Percentiles rank a stretch among this genome's conserved stretches.
These are phyloP conservation scores for Intellagama lesueurii DNA, from an alignment of 2,797 vertebrate genomes.

Conservation along the genomic window DNA sequence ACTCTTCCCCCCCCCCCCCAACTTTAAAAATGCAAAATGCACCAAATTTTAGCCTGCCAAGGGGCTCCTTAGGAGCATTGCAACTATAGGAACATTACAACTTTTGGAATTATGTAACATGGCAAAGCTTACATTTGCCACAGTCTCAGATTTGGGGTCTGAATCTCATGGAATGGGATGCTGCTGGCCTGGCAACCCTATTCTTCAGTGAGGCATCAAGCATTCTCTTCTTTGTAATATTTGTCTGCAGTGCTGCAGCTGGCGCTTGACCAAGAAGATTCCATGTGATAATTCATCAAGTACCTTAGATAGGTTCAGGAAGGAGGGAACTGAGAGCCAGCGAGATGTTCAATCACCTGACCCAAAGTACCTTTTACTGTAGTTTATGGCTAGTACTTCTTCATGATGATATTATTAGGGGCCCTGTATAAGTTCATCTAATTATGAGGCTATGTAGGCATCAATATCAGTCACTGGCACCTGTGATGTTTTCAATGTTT, in stretches of 20 bases:
- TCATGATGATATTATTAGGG: too few relatives aligned
- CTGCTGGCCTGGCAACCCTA: too few relatives aligned
- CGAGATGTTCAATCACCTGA: background rate
- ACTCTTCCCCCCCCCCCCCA: background rate
- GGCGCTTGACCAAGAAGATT: background rate
- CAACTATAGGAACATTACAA: too few relatives aligned
- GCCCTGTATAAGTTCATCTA: background rate
- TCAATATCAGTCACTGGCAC: background rate
- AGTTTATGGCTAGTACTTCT: background rate
- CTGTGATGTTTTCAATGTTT: background rate
- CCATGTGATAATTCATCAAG: background rate
- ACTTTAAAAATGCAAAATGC: background rate
- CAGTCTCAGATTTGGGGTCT: too few relatives aligned
- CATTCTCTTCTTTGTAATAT: background rate
- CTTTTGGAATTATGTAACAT: conserved; percentile 2
- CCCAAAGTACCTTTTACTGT: background rate
- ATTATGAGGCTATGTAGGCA: background rate
- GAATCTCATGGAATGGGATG: too few relatives aligned
- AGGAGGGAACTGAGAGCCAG: background rate
- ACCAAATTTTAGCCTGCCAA: background rate
- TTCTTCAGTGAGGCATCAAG: background rate
- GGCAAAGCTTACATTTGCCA: too few relatives aligned
- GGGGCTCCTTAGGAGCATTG: too few relatives aligned
- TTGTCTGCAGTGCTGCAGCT: background rate
- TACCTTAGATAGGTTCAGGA: background rate